Evolutionary conservation across 30 jellyfish, hydroid and myxozoan species (phyloP).

Genomic region (Catostylus mosaicus): DNA sequence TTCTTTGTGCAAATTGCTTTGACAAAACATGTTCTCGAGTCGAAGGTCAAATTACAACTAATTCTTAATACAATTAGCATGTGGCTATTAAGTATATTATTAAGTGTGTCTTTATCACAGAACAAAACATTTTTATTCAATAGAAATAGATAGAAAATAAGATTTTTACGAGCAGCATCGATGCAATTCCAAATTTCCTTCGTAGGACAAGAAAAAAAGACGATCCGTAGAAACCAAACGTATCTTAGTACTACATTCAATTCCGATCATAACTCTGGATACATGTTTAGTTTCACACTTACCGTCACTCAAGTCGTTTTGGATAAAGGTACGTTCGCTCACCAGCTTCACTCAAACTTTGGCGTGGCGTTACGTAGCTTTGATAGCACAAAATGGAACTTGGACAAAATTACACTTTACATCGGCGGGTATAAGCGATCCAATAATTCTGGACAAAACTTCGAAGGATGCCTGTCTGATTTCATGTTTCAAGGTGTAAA

Average conservation of each 20-base stretch:
- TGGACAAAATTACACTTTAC: background rate
- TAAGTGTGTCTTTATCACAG: too few relatives aligned
- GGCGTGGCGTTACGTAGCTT: background rate
- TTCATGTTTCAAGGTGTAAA: constrained; percentile 1
- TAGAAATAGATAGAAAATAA: too few relatives aligned
- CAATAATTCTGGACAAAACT: background rate
- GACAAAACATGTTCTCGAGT: too few relatives aligned
- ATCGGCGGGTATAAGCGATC: constrained; percentile 24
- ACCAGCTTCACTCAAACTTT: background rate
- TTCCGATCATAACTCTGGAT: background rate
- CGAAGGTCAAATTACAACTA: too few relatives aligned
- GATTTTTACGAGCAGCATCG: too few relatives aligned
- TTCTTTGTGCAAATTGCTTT: too few relatives aligned
- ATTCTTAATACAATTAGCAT: too few relatives aligned
- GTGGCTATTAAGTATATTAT: too few relatives aligned
- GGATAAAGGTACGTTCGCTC: background rate
- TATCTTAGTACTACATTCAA: background rate
- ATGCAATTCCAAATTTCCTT: too few relatives aligned
- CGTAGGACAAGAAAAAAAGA: background rate
- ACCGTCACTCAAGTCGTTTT: background rate
- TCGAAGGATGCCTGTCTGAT: constrained; percentile 29
- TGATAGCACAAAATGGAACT: constrained; percentile 5
- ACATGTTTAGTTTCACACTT: background rate
- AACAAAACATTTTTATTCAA: too few relatives aligned
- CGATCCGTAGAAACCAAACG: background rate